Base-by-base conservation (phyloP, 2,888 invertebrate genomes). In the Drosophila differens region DNA sequence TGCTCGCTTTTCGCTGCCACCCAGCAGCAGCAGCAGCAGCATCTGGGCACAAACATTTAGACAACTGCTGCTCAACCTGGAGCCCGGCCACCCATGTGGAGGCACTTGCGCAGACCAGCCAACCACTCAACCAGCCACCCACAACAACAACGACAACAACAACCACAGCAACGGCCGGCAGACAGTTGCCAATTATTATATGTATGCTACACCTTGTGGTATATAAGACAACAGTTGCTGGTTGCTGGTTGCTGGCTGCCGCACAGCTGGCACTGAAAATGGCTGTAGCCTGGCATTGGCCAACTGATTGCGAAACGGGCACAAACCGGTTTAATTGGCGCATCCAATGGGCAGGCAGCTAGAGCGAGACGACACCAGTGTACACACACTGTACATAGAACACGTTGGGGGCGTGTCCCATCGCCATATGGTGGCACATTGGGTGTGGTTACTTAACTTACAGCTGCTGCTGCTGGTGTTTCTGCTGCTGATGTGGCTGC, bases 41-140 rank as follows among this genome's bases (percentile, higher is more conserved):
- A 83, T 79, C 79, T 81, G 79, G 52, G 73, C 73, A 74, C 85
- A 81, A 85, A 75, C 82, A 85, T 87, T 85, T 79, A 69, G 78
- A 82, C 82, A 86, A 85, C 71, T 79, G 69, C 69, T 59, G 69
- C 66, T 76, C 64, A 19, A 71, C n/a, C 12, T 30, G 57, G 22
- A 30, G 9, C 39, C 7, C 66, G 72, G 77, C 72, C 68, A 52
- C 59, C 71, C 74, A 74, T 77, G 62, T 77, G 77, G 67, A 72
- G 70, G 71, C 74, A 77, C 74, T 81, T 74, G 74, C 61, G 63
- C 76, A 73, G 69, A 59, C 70, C 81, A 74, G 70, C 80, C 66
- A 72, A 28, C 28, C n/a, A 37, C 28, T n/a, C 41, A 41, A 22
- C 41, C n/a, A 41, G 44, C 25, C 28, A 37, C 39, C 57, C 57